Evolutionary conservation across 2,888 invertebrate genomes (phyloP).

Genomic region (Epistrophella euchroma): DNA sequence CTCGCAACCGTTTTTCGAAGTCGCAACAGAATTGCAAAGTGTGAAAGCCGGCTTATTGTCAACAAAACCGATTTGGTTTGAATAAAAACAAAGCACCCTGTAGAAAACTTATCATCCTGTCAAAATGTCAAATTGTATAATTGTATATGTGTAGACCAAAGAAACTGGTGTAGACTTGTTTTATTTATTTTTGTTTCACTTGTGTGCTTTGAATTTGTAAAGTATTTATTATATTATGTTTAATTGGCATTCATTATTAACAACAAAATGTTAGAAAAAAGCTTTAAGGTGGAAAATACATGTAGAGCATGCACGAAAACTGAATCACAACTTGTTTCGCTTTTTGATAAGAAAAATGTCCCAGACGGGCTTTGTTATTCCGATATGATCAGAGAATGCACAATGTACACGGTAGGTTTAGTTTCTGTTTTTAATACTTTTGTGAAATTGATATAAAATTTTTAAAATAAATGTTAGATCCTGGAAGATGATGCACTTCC

Average conservation of each 20-base stretch:
- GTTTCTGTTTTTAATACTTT: not conserved
- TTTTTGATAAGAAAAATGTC: constrained; percentile 76
- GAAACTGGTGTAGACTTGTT: not conserved
- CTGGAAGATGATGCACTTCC: constrained; percentile 81
- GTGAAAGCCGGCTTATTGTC: too few relatives aligned
- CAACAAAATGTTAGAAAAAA: constrained; percentile 43
- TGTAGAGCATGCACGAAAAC: constrained; percentile 62
- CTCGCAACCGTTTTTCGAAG: too few relatives aligned
- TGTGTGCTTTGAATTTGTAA: not conserved
- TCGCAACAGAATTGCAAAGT: too few relatives aligned
- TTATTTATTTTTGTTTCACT: not conserved
- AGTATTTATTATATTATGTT: not conserved
- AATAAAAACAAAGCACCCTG: too few relatives aligned
- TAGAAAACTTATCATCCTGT: too few relatives aligned
- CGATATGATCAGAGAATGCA: constrained; percentile 78
- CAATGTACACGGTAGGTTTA: constrained; percentile 75
- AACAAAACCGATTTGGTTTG: too few relatives aligned
- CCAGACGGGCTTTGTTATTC: constrained; percentile 74
- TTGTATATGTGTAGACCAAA: not conserved
- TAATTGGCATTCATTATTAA: not conserved
- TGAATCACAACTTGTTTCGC: constrained; percentile 73
- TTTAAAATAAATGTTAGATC: constrained; percentile 78
- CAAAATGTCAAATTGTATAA: too few relatives aligned
- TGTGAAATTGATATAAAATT: not conserved
- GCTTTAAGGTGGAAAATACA: constrained; percentile 49